Base-by-base conservation (phyloP, 2,797 vertebrate species). In the Pangasius djambal region DNA sequence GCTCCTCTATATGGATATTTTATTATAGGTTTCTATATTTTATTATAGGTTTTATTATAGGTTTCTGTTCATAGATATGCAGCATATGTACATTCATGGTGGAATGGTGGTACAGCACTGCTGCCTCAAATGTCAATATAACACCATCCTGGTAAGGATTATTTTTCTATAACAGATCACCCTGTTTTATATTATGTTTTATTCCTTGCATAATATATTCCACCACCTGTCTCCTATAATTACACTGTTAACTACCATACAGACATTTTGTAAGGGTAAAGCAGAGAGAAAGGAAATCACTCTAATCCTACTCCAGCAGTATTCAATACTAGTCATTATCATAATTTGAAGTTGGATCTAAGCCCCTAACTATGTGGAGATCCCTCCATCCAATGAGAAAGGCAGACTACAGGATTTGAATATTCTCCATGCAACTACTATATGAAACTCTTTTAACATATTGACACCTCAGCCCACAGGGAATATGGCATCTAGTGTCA, bases 331-430 rank as follows among this genome's bases (percentile, higher is more conserved):
- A 52, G 28, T 52, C n/a, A 74, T 83, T 82, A 86, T 65, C 55
- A 69, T 88, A 44, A 79, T 88, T 65, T 78, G 25, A 37, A 77
- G 44, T 72, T 84, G 40, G 57, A 88, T 74, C 31, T n/a, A 61
- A 70, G 22, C 67, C 44, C n/a, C n/a, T 83, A 67, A 85, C 55
- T 77, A 28, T 25, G 75, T 20, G 34, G 18, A 37, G 40, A 78
- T 74, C 61, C 70, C 4, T 87, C 18, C 57, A 55, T 78, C 20
- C 16, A 52, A 48, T 83, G 25, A 48, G 9, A 69, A 83, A 67
- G 25, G 1, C 7, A 31, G 20, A 25, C 25, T 3, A 4, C 8
- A 59, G 40, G 20, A 82, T 70, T 31, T 57, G 77, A 7, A 85
- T 67, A 69, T 67, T 74, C 50, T 85, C 37, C 83, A 31, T 57